A percentile compares a stretch with the other conserved stretches of the same genome.
phyloP scores from a whole-genome alignment of 2,113 vertebrate genomes.

The cattle (Bos taurus) region ARS-UCD2.0 NC_037331.1:26855501-26856000 shows the following conservation, averaged over 20 bases:
- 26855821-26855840: neutral
- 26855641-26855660: neutral
- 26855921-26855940: neutral
- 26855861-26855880: neutral
- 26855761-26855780: neutral
- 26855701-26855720: conserved; percentile 17
- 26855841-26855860: neutral
- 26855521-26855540: neutral
- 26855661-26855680: neutral
- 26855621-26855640: neutral
- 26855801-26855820: neutral
- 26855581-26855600: neutral
- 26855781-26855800: conserved; percentile 26
- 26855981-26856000: neutral
- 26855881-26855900: neutral
- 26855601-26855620: neutral
- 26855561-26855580: neutral
- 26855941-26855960: neutral
- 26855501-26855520: neutral
- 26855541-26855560: neutral
- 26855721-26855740: neutral
- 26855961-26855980: neutral
- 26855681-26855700: neutral
- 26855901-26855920: neutral
- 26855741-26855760: neutral